Evolutionary conservation across 2,797 vertebrate species (phyloP).

Genomic region (Aphelocoma californica): DNA sequence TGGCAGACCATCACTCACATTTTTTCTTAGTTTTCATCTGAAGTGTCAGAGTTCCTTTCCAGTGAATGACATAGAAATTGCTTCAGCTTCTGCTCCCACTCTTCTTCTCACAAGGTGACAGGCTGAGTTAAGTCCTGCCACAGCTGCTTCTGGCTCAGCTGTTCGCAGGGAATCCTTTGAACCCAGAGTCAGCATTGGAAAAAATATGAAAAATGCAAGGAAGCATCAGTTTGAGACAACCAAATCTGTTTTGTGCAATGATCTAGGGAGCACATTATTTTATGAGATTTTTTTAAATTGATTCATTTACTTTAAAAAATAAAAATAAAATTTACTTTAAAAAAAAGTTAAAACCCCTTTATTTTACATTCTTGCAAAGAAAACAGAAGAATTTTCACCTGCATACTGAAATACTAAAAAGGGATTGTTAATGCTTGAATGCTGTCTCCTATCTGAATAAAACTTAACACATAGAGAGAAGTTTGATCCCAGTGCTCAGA

Average conservation of each 20-base stretch:
- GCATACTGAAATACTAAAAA: background rate
- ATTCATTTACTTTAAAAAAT: background rate
- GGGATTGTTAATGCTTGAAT: background rate
- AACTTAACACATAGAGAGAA: background rate
- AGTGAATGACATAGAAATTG: background rate
- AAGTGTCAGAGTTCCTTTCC: background rate
- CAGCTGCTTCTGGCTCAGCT: background rate
- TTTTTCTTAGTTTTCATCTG: background rate
- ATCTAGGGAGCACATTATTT: background rate
- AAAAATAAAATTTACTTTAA: background rate
- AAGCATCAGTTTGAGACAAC: background rate
- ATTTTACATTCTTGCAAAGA: background rate
- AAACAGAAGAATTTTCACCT: background rate
- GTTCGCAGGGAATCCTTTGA: background rate
- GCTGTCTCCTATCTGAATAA: background rate
- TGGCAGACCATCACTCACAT: background rate
- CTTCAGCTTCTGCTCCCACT: background rate
- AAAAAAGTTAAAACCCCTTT: background rate
- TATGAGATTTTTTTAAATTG: fast-evolving
- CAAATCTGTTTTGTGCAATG: background rate
- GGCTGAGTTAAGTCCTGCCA: background rate
- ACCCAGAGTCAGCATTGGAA: background rate
- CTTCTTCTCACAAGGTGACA: background rate
- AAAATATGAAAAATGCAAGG: background rate
- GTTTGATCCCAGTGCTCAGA: background rate